These are phyloP conservation scores for Neopipo cinnamomea DNA, from an alignment of 2,113 vertebrate genomes.

Conservation along the genomic window DNA sequence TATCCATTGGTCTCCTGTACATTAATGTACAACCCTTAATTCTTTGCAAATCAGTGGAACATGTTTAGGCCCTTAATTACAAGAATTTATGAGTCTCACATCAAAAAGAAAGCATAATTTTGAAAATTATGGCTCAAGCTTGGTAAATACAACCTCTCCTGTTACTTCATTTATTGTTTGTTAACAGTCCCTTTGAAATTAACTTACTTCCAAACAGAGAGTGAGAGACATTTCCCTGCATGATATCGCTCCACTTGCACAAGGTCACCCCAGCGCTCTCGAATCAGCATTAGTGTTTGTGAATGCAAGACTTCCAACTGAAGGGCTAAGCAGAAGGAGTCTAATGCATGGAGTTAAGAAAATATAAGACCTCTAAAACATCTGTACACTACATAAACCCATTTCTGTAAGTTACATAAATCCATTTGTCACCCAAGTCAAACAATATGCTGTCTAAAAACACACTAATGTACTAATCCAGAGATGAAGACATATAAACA, in stretches of 20 bases:
- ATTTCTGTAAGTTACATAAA: not conserved
- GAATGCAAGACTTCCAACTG: slow-evolving; percentile 97
- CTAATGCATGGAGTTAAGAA: slow-evolving; percentile 83
- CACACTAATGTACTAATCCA: not conserved
- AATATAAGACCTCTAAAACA: not conserved
- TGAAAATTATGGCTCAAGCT: not conserved
- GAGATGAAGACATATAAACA: not conserved
- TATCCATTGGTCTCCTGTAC: not conserved
- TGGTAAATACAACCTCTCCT: not conserved
- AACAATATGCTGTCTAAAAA: not conserved
- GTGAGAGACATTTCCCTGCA: slow-evolving; percentile 92
- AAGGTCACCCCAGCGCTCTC: slow-evolving; percentile 98
- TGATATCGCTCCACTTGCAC: slow-evolving; percentile 96
- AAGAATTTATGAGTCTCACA: not conserved
- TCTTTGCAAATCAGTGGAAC: not conserved
- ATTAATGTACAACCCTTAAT: not conserved
- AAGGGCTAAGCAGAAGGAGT: slow-evolving; percentile 97
- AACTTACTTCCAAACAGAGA: slow-evolving; percentile 98
- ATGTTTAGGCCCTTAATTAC: not conserved
- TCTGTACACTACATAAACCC: not conserved
- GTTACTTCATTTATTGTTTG: not conserved
- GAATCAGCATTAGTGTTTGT: slow-evolving; percentile 93
- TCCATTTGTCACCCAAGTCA: not conserved
- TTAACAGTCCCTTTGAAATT: not conserved
- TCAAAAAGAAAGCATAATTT: not conserved